Evolutionary conservation across 2,797 vertebrate genomes (phyloP), one percentile per base, ranked within the genome.

Genomic region (Alauda arvensis): DNA sequence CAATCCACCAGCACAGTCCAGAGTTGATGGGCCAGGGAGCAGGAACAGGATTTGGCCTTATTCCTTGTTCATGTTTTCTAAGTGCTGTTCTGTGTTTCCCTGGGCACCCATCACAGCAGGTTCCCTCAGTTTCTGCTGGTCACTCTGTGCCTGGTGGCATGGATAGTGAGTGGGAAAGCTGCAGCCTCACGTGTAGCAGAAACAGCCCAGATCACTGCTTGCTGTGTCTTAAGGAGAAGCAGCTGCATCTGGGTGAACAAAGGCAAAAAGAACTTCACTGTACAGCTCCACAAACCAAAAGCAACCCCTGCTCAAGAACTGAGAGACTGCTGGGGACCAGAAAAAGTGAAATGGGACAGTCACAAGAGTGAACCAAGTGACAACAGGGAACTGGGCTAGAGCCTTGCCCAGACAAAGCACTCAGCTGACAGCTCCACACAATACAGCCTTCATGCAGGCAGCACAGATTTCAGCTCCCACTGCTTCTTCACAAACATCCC

Each of bases 81-180:
- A 51, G 51, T 5, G 9, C 20, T 1, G 1, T 57, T 61, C 34
- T 45, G 14, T 28, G 29, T 51, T 77, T 65, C 28, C 72, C 76
- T 18, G 33, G 48, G 62, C 51, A 67, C 5, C 23, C 8, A 1
- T 11, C 31, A 6, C 26, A 39, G 34, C 29, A 11, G 14, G 49
- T 61, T 42, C 55, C 63, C 57, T 53, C 1, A 0, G 9, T 43
- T 81, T 45, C 67, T 76, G 52, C 74, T 48, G 2, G 26, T 24
- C 1, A 0, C 8, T 18, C 72, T 29, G 5, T 29, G 5, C 11
- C 49, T 34, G n/a, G 18, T 26, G 31, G 43, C n/a, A 42, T 7
- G 1, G 1, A 3, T 0, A 21, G 15, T 0, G 8, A 1, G 0
- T 1, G 10, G 51, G 48, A 81, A 86, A 78, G 46, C 66, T 71